These are phyloP conservation scores for Dicrurus megarhynchus DNA, from an alignment of 2,113 vertebrate species.

Conservation along the genomic window DNA sequence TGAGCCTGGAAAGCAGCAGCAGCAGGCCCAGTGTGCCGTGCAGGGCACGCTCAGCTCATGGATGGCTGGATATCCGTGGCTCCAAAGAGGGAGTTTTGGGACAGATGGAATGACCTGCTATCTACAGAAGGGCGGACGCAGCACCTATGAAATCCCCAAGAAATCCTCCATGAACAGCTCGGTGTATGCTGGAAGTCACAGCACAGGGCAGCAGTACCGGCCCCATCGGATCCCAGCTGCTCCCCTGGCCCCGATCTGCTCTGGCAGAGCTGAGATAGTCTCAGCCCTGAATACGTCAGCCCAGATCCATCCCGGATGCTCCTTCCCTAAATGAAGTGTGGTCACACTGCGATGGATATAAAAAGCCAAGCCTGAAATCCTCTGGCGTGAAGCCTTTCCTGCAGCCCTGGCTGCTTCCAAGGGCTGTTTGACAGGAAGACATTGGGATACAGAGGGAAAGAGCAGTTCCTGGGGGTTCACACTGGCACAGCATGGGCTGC, in stretches of 20 bases:
- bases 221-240: neutral
- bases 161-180: neutral
- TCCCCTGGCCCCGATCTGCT: neutral
- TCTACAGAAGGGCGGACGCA: neutral
- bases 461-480: neutral
- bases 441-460: fast-evolving
- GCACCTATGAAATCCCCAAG: fast-evolving
- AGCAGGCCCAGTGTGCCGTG: fast-evolving
- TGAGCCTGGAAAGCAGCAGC: neutral
- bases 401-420: neutral
- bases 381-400: neutral
- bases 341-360: neutral
- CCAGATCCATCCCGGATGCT: neutral
- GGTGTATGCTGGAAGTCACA: fast-evolving
- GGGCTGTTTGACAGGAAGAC: neutral
- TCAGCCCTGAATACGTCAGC: neutral
- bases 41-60: neutral
- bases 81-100: neutral
- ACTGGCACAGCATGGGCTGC: fast-evolving
- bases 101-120: neutral
- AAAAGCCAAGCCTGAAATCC: neutral
- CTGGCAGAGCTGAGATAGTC: neutral
- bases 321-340: neutral
- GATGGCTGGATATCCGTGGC: fast-evolving
- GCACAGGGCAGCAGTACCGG: neutral